A percentile compares a stretch with the other conserved stretches of the same genome.
Evolutionary conservation across 2,797 vertebrate species (phyloP).

Genomic region (Rhabdomys pumilio): DNA sequence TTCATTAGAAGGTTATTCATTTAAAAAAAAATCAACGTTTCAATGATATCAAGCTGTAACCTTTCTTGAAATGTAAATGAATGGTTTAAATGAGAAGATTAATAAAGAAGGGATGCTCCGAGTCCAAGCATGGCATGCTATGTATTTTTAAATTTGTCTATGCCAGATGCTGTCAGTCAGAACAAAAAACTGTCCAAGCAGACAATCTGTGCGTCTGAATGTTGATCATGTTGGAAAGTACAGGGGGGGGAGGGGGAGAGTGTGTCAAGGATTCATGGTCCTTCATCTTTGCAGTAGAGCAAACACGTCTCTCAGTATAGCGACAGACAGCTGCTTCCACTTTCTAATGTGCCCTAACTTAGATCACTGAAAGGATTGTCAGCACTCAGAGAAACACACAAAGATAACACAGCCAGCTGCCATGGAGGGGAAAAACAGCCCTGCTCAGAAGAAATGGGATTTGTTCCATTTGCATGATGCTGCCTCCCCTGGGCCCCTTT

Average conservation of each 20-base stretch:
- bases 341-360: slow-evolving; percentile 99
- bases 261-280: slow-evolving; percentile 99
- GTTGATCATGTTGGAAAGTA: slow-evolving; percentile 95
- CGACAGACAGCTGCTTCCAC: slow-evolving; percentile 99
- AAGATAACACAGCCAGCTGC: slow-evolving; percentile 99
- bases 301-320: slow-evolving; percentile 99
- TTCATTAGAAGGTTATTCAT: slow-evolving; percentile 91
- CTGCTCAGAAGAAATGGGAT: slow-evolving; percentile 95
- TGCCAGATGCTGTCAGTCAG: slow-evolving; percentile 99
- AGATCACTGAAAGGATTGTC: slow-evolving; percentile 99
- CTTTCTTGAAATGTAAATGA: slow-evolving; percentile 93
- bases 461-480: slow-evolving; percentile 95
- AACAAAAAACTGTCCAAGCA: slow-evolving; percentile 96
- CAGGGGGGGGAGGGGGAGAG: slow-evolving; percentile 90
- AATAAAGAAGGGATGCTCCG: slow-evolving; percentile 92
- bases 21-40: slow-evolving; percentile 89
- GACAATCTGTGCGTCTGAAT: slow-evolving; percentile 99
- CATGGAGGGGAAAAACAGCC: slow-evolving; percentile 93
- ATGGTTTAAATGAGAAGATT: slow-evolving; percentile 91
- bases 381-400: slow-evolving; percentile 97
- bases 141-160: slow-evolving; percentile 94
- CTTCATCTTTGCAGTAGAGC: slow-evolving; percentile 99
- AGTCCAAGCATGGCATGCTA: slow-evolving; percentile 92
- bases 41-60: slow-evolving; percentile 90
- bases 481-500: slow-evolving; percentile 94